phyloP scores from a whole-genome alignment of 2,113 vertebrate genomes.

The Paramormyrops kingsleyae region DNA sequence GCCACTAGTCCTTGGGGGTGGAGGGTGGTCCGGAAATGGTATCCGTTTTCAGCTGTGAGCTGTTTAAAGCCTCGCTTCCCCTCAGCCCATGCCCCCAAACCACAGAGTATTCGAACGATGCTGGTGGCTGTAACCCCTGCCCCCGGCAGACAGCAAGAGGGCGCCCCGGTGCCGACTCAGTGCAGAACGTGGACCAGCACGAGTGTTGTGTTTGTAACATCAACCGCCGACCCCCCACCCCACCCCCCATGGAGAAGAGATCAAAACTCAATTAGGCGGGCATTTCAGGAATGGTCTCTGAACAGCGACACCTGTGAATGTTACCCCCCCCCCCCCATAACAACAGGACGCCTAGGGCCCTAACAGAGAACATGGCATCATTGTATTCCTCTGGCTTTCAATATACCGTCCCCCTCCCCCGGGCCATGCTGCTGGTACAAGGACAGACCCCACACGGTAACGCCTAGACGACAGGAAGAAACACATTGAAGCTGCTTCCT shows the following conservation, averaged over 20 bases:
- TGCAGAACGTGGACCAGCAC: not conserved
- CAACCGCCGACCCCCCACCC: constrained; percentile 20
- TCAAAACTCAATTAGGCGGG: constrained; percentile 51
- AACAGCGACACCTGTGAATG: constrained; percentile 39
- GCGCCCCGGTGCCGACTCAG: not conserved
- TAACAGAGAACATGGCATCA: not conserved
- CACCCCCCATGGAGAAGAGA: constrained; percentile 38
- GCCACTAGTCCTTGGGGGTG: not conserved
- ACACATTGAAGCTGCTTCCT: not conserved
- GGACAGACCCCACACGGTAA: constrained; percentile 15
- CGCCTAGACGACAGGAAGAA: constrained; percentile 11
- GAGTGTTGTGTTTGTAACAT: constrained; percentile 4
- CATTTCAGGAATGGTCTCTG: constrained; percentile 53
- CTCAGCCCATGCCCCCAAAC: constrained; percentile 4
- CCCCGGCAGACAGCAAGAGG: not conserved
- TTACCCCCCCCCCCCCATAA: not conserved
- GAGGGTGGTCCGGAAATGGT: not conserved
- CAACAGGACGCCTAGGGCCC: constrained; percentile 36
- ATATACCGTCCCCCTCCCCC: not conserved
- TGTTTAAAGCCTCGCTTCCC: not conserved
- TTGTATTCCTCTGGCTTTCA: not conserved
- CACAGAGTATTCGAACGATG: not conserved
- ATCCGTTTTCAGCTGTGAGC: not conserved
- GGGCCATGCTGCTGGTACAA: constrained; percentile 3
- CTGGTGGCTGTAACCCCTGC: not conserved